Percentiles rank a stretch among this genome's conserved stretches.
Conservation (phyloP, 2,797 vertebrate genomes). For the Hippopotamyrus pictus region DNA sequence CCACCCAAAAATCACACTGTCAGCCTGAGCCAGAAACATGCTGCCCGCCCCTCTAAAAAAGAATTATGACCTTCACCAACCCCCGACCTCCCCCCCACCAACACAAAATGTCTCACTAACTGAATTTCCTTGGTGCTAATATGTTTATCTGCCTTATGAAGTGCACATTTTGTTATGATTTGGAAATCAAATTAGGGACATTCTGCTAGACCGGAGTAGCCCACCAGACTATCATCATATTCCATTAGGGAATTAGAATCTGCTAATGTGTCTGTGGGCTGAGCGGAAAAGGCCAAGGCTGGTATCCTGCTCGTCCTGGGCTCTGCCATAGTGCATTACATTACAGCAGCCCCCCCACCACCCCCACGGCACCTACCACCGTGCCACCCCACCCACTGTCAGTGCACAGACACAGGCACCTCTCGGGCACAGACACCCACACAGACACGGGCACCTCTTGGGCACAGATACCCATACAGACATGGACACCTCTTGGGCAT, state of each 20-base stretch:
- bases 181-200: constrained; percentile 54
- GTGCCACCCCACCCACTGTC: not conserved
- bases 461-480: not conserved
- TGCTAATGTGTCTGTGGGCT: constrained; percentile 17
- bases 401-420: not conserved
- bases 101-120: constrained; percentile 35
- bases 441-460: not conserved
- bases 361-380: not conserved
- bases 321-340: not conserved
- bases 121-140: constrained; percentile 47
- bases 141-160: constrained; percentile 53
- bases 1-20: not conserved
- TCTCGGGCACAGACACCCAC: not conserved
- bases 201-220: constrained; percentile 42
- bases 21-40: not conserved
- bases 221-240: constrained; percentile 44
- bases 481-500: no score
- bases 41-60: not conserved
- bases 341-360: not conserved
- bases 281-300: not conserved
- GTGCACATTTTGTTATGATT: constrained; percentile 57
- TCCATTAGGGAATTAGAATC: constrained; percentile 11
- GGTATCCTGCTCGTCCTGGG: not conserved
- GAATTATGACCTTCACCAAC: not conserved
- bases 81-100: constrained; percentile 10